phyloP scores from a whole-genome alignment of 2,888 invertebrate species.

The Cosmopolites sordidus region DNA sequence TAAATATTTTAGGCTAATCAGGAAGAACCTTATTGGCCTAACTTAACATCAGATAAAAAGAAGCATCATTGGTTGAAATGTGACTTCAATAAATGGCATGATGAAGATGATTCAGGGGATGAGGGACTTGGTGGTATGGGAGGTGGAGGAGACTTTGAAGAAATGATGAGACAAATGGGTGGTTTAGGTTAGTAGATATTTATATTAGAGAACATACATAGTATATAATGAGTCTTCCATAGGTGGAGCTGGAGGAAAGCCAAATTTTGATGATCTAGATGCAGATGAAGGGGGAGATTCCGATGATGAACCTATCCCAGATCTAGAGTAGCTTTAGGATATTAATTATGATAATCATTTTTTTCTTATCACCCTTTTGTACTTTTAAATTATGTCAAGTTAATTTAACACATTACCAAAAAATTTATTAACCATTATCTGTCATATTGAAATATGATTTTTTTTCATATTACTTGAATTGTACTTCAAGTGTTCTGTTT shows the following conservation, averaged over 20 bases:
- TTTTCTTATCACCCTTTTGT: slow-evolving; percentile 6
- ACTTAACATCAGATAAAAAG: slow-evolving; percentile 76
- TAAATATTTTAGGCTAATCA: slow-evolving; percentile 44
- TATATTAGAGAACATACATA: too few relatives aligned
- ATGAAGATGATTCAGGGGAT: slow-evolving; percentile 90
- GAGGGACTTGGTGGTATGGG: slow-evolving; percentile 56
- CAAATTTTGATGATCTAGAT: slow-evolving; percentile 71
- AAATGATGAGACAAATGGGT: slow-evolving; percentile 72
- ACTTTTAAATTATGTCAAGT: slow-evolving; percentile 13
- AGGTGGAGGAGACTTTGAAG: slow-evolving; percentile 54
- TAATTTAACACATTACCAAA: slow-evolving; percentile 14
- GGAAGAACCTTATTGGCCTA: slow-evolving; percentile 80
- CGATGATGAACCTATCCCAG: slow-evolving; percentile 76
- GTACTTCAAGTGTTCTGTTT: too few relatives aligned
- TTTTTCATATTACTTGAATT: too few relatives aligned
- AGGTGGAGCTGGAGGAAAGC: slow-evolving; percentile 51
- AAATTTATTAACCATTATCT: not conserved
- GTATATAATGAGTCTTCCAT: too few relatives aligned
- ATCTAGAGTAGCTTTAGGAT: slow-evolving; percentile 56
- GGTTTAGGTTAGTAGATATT: slow-evolving; percentile 48
- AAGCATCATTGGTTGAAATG: slow-evolving; percentile 95
- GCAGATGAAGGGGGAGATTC: slow-evolving; percentile 60
- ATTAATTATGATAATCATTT: slow-evolving; percentile 19
- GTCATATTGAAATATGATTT: slow-evolving; percentile 1
- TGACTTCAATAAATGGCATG: slow-evolving; percentile 97